Base-by-base conservation (phyloP, 2,113 vertebrate genomes). In the Canis aureus region DNA sequence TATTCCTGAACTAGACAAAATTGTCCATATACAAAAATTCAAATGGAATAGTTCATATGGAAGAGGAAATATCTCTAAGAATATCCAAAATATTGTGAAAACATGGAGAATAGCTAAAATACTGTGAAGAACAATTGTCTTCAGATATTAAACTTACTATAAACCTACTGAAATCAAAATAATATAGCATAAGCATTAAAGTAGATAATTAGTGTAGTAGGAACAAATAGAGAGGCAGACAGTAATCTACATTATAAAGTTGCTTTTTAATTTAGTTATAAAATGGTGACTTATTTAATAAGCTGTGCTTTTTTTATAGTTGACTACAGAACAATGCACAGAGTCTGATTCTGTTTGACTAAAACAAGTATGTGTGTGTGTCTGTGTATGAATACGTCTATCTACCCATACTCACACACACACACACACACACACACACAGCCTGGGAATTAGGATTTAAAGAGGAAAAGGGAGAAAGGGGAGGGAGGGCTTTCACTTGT, bases 241-340 rank as follows among this genome's bases (percentile, higher is more conserved):
- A 79, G 19, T 60, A 53, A 51, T 38, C 60, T 32, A 8, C 43
- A 29, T 95, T 79, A 86, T 60, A 78, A 92, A 73, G 17, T 13
- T 88, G 35, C 57, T 49, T n/a, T 92, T 76, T 19, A 2, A 66
- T 66, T 93, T 66, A 74, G 12, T 51, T 76, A 51, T 59, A 51
- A 93, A 57, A 74, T 88, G n/a, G 74, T 79, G 19, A 49, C 27
- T 57, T 89, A 66, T 76, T 76, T 90, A 84, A 78, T 10, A 87
- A 69, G 74, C 73, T 62, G 55, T 73, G 62, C 86, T 92, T 90
- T 89, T 85, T 96, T 66, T 25, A 92, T 64, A 82, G 57, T 32
- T 76, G 67, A 93, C 57, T 89, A 74, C 5, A 51, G 49, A 82
- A 76, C 3, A 59, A 51, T 67, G 62, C 7, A 88, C 27, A 49